Evolutionary conservation across 2,113 vertebrate species (phyloP).

Genomic region (Lucifuga dentata): DNA sequence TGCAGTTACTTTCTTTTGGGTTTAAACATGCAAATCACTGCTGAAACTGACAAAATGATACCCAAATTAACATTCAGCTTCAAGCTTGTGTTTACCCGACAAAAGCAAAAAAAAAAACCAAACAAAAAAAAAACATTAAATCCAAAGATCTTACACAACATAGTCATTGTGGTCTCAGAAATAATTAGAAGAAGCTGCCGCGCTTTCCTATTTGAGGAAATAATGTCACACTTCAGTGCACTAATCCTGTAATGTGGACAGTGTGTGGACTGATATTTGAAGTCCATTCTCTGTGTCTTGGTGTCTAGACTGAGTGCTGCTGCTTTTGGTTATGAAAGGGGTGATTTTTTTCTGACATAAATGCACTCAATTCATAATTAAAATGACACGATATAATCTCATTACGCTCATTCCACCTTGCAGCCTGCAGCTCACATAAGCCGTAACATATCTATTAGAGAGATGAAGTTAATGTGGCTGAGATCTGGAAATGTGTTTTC

Average conservation of each 20-base stretch:
- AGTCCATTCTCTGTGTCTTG: too few relatives aligned
- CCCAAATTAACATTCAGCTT: too few relatives aligned
- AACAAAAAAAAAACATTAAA: neutral
- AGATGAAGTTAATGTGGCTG: neutral
- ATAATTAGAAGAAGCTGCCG: neutral
- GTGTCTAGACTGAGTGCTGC: neutral
- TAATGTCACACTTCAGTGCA: conserved; percentile 42
- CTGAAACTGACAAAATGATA: too few relatives aligned
- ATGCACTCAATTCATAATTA: neutral
- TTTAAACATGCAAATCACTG: too few relatives aligned
- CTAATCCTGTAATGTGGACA: conserved; percentile 29
- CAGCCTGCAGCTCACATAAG: neutral
- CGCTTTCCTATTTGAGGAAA: conserved; percentile 13
- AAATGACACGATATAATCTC: conserved; percentile 3
- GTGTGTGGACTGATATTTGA: neutral
- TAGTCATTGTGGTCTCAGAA: neutral
- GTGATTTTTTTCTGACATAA: conserved; percentile 3
- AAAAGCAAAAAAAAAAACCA: too few relatives aligned
- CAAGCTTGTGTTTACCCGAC: neutral
- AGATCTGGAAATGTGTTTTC: conserved; percentile 4
- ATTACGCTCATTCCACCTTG: neutral
- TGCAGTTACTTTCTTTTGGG: too few relatives aligned
- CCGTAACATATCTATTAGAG: neutral
- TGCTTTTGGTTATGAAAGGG: too few relatives aligned
- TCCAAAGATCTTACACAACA: conserved; percentile 18